Evolutionary conservation across 2,113 vertebrate genomes (phyloP), one percentile per base, ranked within the genome.

Genomic region (Hypomesus transpacificus): DNA sequence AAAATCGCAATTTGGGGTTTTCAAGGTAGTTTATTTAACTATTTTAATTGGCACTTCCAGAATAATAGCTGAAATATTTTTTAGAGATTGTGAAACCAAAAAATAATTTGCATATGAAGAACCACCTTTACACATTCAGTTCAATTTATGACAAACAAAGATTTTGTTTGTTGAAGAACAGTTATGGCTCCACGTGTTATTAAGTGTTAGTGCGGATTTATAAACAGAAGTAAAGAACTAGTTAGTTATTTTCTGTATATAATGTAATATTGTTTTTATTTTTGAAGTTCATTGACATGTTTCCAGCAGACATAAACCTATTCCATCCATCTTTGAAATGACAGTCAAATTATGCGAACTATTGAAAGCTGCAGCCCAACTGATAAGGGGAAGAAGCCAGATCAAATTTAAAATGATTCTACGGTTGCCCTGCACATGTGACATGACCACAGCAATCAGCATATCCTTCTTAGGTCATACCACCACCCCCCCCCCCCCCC

Each of bases 361-460:
- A 71, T 83, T 67, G 0, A 77, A 80, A 79, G 78, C 83, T 84
- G 76, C 54, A 66, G 46, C 69, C 66, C 59, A 4, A 31, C 78
- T 83, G 82, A 89, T 81, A 80, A 86, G 75, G 68, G 14, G 28
- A 14, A 21, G 61, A 46, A 76, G 14, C 75, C 70, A 80, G 82
- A 86, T 82, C 86, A 73, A 85, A 89, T 90, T 82, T 80, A 79
- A 85, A 31, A 77, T n/a, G 79, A 88, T 89, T 81, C 63, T 86
- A 83, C 34, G 83, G 69, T 87, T 82, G 70, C 74, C 74, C 81
- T 69, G 73, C 78, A 81, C 75, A 68, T 65, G 63, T 68, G 73
- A 84, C 76, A 65, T 63, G 61, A 70, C 68, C 39, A 62, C n/a
- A 58, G 69, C 74, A 70, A 79, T 66, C 79, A 62, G 59, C 80